A percentile compares a stretch with the other conserved stretches of the same genome.
phyloP scores from a whole-genome alignment of 2,888 invertebrate species.

The Amiota minor region DNA sequence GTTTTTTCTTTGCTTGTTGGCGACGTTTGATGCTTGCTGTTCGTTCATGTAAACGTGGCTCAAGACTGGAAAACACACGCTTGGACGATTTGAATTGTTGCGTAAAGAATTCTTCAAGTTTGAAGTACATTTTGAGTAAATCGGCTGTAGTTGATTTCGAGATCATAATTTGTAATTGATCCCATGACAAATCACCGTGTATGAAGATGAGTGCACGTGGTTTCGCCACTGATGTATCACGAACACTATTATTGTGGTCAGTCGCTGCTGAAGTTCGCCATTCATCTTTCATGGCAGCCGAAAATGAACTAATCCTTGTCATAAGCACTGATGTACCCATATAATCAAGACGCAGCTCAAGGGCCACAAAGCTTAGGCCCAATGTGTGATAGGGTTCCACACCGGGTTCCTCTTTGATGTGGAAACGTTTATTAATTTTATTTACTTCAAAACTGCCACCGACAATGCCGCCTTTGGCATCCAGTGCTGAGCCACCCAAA shows the following conservation, averaged over 20 bases:
- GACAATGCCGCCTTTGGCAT: conserved; percentile 97
- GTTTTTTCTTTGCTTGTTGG: conserved; percentile 72
- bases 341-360: conserved; percentile 95
- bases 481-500: conserved; percentile 90
- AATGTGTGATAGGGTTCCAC: conserved; percentile 91
- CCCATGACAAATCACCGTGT: conserved; percentile 94
- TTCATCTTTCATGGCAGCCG: conserved; percentile 87
- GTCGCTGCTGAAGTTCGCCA: conserved; percentile 79
- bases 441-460: conserved; percentile 95
- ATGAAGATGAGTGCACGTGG: conserved; percentile 90
- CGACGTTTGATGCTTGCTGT: conserved; percentile 70
- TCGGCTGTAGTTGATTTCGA: conserved; percentile 97
- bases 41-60: conserved; percentile 74
- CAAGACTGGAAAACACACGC: conserved; percentile 87
- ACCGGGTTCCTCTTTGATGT: conserved; percentile 91
- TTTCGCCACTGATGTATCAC: conserved; percentile 47
- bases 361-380: conserved; percentile 85
- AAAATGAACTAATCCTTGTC: conserved; percentile 88
- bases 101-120: conserved; percentile 97
- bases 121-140: conserved; percentile 95
- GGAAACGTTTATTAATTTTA: conserved; percentile 90
- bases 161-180: conserved; percentile 96
- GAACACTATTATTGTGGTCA: conserved; percentile 42
- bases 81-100: conserved; percentile 98
- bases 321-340: conserved; percentile 97